phyloP scores from a whole-genome alignment of 1,140 invertebrate species.

The Cherax destructor region DNA sequence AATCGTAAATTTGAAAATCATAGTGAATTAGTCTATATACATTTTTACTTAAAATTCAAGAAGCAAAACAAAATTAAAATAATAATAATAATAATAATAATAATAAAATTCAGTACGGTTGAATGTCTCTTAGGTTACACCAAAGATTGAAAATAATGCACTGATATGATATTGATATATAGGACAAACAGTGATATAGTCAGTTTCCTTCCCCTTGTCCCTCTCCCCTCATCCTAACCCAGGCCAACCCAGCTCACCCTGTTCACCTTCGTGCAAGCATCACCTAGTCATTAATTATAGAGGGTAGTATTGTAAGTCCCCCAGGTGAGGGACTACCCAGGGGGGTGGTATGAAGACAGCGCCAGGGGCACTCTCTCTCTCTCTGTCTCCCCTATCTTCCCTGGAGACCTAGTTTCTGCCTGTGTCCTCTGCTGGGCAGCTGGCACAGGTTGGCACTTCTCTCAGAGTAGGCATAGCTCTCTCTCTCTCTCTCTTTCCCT shows the following conservation, averaged over 20 bases:
- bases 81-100: not conserved
- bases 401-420: not conserved
- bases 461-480: not conserved
- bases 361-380: not conserved
- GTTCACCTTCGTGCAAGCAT: not conserved
- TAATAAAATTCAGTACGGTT: not conserved
- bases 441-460: not conserved
- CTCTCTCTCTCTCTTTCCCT: not conserved
- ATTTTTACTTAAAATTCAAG: no score
- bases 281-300: conserved; percentile 33
- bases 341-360: not conserved
- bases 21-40: no score
- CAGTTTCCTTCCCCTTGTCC: no score
- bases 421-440: conserved; percentile 25
- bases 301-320: conserved; percentile 10
- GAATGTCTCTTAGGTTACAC: not conserved
- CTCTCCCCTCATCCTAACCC: not conserved
- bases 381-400: not conserved
- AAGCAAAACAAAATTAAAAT: not conserved
- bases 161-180: no score
- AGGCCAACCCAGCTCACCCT: not conserved
- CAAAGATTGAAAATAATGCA: not conserved
- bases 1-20: no score
- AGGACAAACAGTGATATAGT: no score
- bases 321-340: not conserved